Conservation (phyloP, 2,113 vertebrate species). For the Aspidoscelis tigris region DNA sequence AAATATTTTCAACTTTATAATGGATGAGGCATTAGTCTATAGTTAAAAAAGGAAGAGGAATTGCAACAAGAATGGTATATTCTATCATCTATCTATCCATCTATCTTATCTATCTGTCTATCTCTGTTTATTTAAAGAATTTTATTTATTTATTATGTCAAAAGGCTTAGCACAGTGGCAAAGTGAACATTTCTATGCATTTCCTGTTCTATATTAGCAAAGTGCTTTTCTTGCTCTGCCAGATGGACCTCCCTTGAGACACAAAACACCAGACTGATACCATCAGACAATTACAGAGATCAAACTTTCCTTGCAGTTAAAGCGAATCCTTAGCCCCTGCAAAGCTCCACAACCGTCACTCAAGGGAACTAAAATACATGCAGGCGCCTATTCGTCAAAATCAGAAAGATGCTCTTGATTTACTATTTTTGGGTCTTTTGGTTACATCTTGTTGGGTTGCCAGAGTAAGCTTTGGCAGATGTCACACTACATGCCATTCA, state of each 20-base stretch:
- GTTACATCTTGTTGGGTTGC: not conserved
- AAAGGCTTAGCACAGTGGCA: not conserved
- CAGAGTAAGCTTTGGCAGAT: not conserved
- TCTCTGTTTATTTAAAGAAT: too few relatives aligned
- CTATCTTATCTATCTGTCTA: too few relatives aligned
- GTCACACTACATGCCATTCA: not conserved
- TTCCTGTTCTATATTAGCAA: not conserved
- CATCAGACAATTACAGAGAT: slow-evolving; percentile 23
- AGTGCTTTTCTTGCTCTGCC: not conserved
- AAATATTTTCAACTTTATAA: not conserved
- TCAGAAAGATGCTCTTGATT: not conserved
- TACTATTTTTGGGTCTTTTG: slow-evolving; percentile 10
- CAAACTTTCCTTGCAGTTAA: slow-evolving; percentile 3
- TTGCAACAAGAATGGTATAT: too few relatives aligned
- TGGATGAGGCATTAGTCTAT: not conserved
- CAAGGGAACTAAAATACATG: not conserved
- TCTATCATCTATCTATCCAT: too few relatives aligned
- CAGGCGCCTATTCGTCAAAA: not conserved
- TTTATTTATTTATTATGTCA: not conserved
- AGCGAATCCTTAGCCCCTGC: not conserved
- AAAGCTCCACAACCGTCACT: not conserved
- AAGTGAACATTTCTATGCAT: not conserved
- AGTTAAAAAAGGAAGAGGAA: not conserved
- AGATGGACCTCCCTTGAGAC: not conserved
- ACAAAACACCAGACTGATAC: not conserved